Percentiles rank a stretch among this genome's conserved stretches.
These are phyloP conservation scores for Ophion ellenae DNA, from an alignment of 2,888 invertebrate species.

Conservation along the genomic window DNA sequence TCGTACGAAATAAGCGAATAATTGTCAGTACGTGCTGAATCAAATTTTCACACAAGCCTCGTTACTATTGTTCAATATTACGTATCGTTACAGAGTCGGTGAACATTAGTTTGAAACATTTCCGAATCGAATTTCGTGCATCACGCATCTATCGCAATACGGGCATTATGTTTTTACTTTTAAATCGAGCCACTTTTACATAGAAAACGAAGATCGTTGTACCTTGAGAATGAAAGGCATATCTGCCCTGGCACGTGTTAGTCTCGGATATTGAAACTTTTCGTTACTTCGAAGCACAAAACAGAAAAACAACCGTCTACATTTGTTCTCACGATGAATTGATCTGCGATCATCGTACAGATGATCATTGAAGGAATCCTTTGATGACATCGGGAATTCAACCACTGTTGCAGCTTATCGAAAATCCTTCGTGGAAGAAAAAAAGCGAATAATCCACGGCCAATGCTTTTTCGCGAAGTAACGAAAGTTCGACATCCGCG, in stretches of 20 bases:
- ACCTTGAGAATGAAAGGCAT: neutral
- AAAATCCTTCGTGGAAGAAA: too few species aligned
- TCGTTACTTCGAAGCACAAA: neutral
- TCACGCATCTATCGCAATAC: slow-evolving; percentile 6
- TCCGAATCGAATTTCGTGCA: slow-evolving; percentile 29
- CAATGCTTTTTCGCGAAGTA: neutral
- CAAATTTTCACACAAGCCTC: slow-evolving; percentile 12
- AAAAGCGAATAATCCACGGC: neutral
- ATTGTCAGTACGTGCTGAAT: neutral
- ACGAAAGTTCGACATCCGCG: slow-evolving; percentile 9
- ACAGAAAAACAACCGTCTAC: neutral
- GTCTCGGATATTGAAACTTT: neutral
- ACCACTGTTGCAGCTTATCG: too few species aligned
- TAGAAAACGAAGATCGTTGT: neutral
- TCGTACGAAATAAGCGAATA: slow-evolving; percentile 30
- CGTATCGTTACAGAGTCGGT: slow-evolving; percentile 12
- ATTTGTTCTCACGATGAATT: neutral
- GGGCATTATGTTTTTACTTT: slow-evolving; percentile 21
- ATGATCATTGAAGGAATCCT: too few species aligned
- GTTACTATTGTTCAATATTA: slow-evolving; percentile 37
- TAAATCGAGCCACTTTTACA: neutral
- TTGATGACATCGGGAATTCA: too few species aligned
- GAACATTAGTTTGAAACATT: slow-evolving; percentile 24
- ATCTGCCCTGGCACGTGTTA: neutral
- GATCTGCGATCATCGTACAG: neutral